Base-by-base conservation (phyloP, 2,888 invertebrate species). In the Synanthedon andrenaeformis region DNA sequence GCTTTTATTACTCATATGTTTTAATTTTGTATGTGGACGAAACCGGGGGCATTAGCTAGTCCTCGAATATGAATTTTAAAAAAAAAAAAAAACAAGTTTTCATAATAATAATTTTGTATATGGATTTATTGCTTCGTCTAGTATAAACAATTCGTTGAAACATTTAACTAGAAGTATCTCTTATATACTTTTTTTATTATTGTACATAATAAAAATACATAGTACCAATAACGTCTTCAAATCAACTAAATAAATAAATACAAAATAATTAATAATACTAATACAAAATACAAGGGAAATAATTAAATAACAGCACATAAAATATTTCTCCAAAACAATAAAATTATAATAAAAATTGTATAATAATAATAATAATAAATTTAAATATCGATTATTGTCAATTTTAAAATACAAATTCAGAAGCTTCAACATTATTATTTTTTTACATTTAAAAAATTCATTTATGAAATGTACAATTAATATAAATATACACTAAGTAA, bases 371-470 rank as follows among this genome's bases (percentile, higher is more conserved):
- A n/a, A n/a, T 28, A 61, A 68, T 73, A 73, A 79, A 78, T 80
- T 79, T 82, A 83, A 86, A 85, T 85, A 86, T 84, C 85, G 84
- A 74, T 84, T 86, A 85, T 85, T 86, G 85, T 86, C 86, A 74
- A 82, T 75, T 82, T 77, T 69, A 68, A 82, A 82, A 79, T 79
- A 82, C 79, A 72, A 54, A 56, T 51, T 62, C 62, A 65, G 62
- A 59, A 63, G 58, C 58, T 64, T 65, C 63, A 65, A 65, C 58
- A 59, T 64, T 23, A 55, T 61, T 60, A 62, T 61, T 60, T 56
- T 52, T 61, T 62, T 60, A 50, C 10, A 3, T 19, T 19, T 49
- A 11, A 45, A 49, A 17, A 49, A 45, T 13, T 45, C 45, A 45
- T 45, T 45, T 45, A 45, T 8, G 49, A 49, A 62, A 62, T 61